A percentile compares a stretch with the other conserved stretches of the same genome.
These are phyloP conservation scores for Conopomorpha cramerella DNA, from an alignment of 1,140 invertebrate species.

Conservation along the genomic window DNA sequence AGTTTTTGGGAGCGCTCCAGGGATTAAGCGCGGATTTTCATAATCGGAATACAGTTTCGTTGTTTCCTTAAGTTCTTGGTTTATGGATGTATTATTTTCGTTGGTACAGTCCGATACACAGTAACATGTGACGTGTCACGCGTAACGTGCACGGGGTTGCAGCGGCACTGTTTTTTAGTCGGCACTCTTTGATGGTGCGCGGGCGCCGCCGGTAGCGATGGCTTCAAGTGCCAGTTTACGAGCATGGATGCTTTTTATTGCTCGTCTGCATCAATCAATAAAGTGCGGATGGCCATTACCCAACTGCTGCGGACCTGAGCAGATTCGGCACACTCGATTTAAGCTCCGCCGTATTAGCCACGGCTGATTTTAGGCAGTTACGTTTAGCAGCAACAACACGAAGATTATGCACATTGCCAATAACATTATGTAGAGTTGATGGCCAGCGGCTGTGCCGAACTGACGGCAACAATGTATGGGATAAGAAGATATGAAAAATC, in stretches of 20 bases:
- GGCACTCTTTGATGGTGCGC: slow-evolving; percentile 38
- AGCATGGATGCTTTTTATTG: slow-evolving; percentile 35
- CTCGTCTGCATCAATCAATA: slow-evolving; percentile 29
- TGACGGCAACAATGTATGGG: too few species aligned
- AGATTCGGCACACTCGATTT: slow-evolving; percentile 7
- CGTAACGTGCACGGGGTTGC: too few species aligned
- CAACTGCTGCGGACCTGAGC: background rate
- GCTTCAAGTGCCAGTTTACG: slow-evolving; percentile 43
- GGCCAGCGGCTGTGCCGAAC: too few species aligned
- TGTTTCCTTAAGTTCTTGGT: too few species aligned
- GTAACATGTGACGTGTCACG: too few species aligned
- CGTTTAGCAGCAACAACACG: too few species aligned
- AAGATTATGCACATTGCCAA: too few species aligned
- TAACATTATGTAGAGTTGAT: too few species aligned
- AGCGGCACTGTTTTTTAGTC: slow-evolving; percentile 47
- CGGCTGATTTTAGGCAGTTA: background rate
- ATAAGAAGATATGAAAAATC: too few species aligned
- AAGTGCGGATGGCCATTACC: slow-evolving; percentile 2
- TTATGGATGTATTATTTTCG: too few species aligned
- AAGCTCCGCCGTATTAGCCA: background rate
- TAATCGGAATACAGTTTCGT: too few species aligned
- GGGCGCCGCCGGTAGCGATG: slow-evolving; percentile 42
- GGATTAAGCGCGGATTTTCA: slow-evolving; percentile 37
- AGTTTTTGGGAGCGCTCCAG: slow-evolving; percentile 57
- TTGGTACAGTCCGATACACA: too few species aligned